Percentiles rank a stretch among this genome's conserved stretches.
Evolutionary conservation across 2,113 vertebrate species (phyloP).

Genomic region (Chaetops frenatus): DNA sequence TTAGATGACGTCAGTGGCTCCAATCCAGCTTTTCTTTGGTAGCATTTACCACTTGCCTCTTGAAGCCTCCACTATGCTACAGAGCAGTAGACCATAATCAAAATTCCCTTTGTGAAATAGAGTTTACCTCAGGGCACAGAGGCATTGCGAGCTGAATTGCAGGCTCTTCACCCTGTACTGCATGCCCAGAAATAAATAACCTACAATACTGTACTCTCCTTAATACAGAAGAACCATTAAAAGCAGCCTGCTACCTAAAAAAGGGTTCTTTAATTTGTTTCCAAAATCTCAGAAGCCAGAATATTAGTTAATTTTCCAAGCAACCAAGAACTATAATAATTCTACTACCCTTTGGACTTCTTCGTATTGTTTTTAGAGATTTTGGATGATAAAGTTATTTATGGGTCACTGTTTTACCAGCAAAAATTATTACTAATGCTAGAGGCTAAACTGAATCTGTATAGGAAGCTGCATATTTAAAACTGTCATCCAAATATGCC

Average conservation of each 20-base stretch:
- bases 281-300: constrained; percentile 49
- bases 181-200: constrained; percentile 67
- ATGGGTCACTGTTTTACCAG: background rate
- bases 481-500: background rate
- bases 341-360: background rate
- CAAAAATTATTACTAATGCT: background rate
- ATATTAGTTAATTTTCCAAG: constrained; percentile 53
- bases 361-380: background rate
- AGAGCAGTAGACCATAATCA: constrained; percentile 82
- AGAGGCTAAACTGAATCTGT: background rate
- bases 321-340: background rate
- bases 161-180: constrained; percentile 54
- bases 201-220: constrained; percentile 65
- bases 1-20: constrained; percentile 92
- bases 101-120: constrained; percentile 85
- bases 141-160: constrained; percentile 65
- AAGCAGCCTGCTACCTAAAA: constrained; percentile 43
- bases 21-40: constrained; percentile 85
- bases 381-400: background rate
- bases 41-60: constrained; percentile 83
- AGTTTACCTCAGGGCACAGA: constrained; percentile 83
- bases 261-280: constrained; percentile 12
- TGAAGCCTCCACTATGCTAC: constrained; percentile 78
- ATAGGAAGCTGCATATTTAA: background rate
- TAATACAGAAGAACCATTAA: constrained; percentile 66